Base-by-base conservation (phyloP, 1,140 invertebrate genomes). In the Stenopsyche tienmushanensis region DNA sequence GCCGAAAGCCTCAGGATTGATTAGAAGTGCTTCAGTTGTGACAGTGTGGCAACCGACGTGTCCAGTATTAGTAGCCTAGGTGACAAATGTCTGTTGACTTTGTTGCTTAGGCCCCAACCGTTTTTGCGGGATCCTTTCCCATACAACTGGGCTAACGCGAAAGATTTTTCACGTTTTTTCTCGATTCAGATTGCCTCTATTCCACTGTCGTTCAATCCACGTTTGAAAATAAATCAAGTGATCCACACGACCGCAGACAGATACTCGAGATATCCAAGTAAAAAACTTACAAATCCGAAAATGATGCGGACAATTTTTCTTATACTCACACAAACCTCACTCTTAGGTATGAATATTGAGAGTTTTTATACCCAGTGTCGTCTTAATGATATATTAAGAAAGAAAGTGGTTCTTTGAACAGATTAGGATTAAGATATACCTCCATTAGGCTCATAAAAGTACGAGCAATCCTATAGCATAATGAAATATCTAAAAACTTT, bases 11-110 rank as follows among this genome's bases (percentile, higher is more conserved):
- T 5, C 44, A 15, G 8, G 44, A 47, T 47, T 47, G 44, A 47
- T 47, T 47, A 20, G 44, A 13, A 15, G 8, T 15, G 17, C 44
- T 47, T 18, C 5, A 15, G 10, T 18, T 7, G 17, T 47, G 44
- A 47, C 44, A 47, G 44, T 9, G 44, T 20, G 44, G 17, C 44
- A 47, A 15, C 44, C 44, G 29, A 34, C 18, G 8, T 18, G 44
- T 47, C 44, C 44, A 47, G 44, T 47, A 47, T 47, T 47, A 47
- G 44, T 47, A 15, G 44, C 44, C 18, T 47, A 8, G 44, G 8
- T 47, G 44, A 47, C 44, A 47, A 47, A 47, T 47, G 44, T 20
- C 44, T 47, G 44, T 47, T 47, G 44, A 47, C 44, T 47, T 47
- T 47, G 44, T 47, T 47, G 44, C 44, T 47, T 47, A 18, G 5